A percentile compares a stretch with the other conserved stretches of the same genome.
phyloP scores from a whole-genome alignment of 2,797 vertebrate species.

The Philypnodon macrostomus region DNA sequence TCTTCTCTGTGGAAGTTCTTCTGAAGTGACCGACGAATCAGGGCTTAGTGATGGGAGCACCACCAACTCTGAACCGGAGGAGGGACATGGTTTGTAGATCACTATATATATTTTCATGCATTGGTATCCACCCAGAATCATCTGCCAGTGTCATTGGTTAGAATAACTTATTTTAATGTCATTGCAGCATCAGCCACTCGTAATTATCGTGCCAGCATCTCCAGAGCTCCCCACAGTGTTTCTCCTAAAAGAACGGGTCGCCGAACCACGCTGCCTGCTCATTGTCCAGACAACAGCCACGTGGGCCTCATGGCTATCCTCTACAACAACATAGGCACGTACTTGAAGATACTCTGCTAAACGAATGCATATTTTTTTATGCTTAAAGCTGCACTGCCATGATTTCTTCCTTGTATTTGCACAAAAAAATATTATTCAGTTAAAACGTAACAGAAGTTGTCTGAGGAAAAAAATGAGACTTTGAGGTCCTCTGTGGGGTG shows the following conservation, averaged over 20 bases:
- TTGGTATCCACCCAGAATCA: not conserved
- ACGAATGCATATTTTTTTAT: too few species aligned
- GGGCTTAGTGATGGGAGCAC: slow-evolving; percentile 85
- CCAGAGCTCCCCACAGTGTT: slow-evolving; percentile 45
- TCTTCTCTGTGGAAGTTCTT: slow-evolving; percentile 82
- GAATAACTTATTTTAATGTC: not conserved
- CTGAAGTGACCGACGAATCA: slow-evolving; percentile 83
- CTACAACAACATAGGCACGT: slow-evolving; percentile 88
- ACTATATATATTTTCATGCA: not conserved
- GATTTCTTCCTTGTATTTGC: too few species aligned
- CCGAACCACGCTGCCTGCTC: slow-evolving; percentile 75
- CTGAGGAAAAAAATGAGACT: too few species aligned
- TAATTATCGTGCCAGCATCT: slow-evolving; percentile 74
- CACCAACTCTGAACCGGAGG: slow-evolving; percentile 82
- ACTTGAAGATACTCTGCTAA: not conserved
- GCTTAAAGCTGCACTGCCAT: too few species aligned
- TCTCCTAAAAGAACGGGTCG: slow-evolving; percentile 61
- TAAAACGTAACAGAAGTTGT: too few species aligned
- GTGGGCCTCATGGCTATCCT: slow-evolving; percentile 88
- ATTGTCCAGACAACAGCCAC: slow-evolving; percentile 83
- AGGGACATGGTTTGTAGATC: slow-evolving; percentile 67
- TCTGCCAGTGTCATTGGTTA: not conserved
- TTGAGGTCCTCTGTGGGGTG: too few species aligned
- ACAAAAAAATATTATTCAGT: too few species aligned
- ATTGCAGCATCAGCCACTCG: slow-evolving; percentile 65